These are phyloP conservation scores for Chloromyia formosa DNA, from an alignment of 2,888 invertebrate species.

Conservation along the genomic window DNA sequence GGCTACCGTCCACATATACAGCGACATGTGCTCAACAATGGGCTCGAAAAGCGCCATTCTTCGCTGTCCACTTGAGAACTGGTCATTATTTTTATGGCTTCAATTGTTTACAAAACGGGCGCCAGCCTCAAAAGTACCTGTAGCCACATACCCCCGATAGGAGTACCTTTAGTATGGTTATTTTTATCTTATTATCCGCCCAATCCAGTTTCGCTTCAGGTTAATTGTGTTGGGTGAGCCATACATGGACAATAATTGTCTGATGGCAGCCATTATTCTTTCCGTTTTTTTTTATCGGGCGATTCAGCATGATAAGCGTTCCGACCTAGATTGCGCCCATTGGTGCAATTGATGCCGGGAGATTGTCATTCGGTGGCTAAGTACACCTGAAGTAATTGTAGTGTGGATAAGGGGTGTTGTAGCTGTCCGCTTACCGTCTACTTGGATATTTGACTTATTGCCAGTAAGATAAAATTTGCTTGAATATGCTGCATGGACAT, in stretches of 20 bases:
- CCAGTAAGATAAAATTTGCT: neutral
- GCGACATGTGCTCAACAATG: conserved; percentile 19
- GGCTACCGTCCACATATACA: neutral
- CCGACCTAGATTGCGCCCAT: conserved; percentile 41
- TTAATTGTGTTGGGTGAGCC: conserved; percentile 2
- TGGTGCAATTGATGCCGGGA: conserved; percentile 34
- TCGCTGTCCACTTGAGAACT: conserved; percentile 18
- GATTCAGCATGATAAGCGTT: conserved; percentile 24
- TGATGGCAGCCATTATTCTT: conserved; percentile 40
- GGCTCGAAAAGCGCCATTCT: conserved; percentile 30
- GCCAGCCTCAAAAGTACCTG: conserved; percentile 28
- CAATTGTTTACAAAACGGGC: conserved; percentile 40
- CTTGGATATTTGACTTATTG: conserved; percentile 14
- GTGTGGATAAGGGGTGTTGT: neutral
- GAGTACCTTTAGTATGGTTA: neutral
- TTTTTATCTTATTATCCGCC: neutral
- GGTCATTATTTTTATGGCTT: conserved; percentile 35
- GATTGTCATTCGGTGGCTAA: conserved; percentile 24
- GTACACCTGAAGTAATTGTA: conserved; percentile 19
- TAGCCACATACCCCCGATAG: neutral
- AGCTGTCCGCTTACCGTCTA: conserved; percentile 13
- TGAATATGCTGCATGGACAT: no score
- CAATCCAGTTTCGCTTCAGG: conserved; percentile 12
- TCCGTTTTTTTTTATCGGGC: conserved; percentile 17
- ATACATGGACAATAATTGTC: conserved; percentile 21